Conservation (phyloP, 2,888 invertebrate genomes). For the Lacanobia wlatinum region DNA sequence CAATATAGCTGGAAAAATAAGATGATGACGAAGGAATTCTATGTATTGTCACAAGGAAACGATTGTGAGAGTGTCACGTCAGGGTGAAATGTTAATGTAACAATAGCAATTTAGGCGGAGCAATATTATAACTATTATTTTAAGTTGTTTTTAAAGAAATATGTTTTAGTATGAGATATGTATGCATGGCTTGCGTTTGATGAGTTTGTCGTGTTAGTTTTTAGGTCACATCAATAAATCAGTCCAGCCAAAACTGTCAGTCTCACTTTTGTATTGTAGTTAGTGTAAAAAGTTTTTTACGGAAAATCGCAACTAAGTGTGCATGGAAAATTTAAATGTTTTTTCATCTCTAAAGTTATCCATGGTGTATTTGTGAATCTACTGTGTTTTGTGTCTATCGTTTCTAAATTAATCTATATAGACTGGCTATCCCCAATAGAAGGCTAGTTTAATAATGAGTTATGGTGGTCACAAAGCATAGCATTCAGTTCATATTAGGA, state of each 20-base stretch:
- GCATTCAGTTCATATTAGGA: conserved; percentile 13
- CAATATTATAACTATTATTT: conserved; percentile 68
- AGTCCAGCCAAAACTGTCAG: conserved; percentile 54
- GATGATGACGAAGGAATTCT: conserved; percentile 8
- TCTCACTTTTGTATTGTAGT: conserved; percentile 35
- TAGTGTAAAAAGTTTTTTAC: conserved; percentile 31
- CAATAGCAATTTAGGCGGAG: conserved; percentile 67
- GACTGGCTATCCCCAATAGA: not conserved
- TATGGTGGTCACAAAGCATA: conserved; percentile 30
- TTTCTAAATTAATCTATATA: not conserved
- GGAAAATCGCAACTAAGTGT: conserved; percentile 44
- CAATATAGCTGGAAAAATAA: too few relatives aligned
- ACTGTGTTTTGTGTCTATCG: conserved; percentile 40
- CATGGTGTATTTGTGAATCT: conserved; percentile 27
- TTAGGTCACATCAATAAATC: conserved; percentile 40
- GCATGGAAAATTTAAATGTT: conserved; percentile 34
- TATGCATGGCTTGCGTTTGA: conserved; percentile 64
- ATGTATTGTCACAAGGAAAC: not conserved
- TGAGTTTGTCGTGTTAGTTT: conserved; percentile 52
- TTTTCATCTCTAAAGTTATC: conserved; percentile 12
- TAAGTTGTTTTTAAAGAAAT: conserved; percentile 41
- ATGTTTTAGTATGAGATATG: conserved; percentile 46
- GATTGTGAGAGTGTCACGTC: conserved; percentile 7
- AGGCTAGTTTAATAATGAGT: not conserved
- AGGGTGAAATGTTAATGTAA: conserved; percentile 61